Evolutionary conservation across 2,797 vertebrate species (phyloP).

Genomic region (Paramormyrops hopkinsi): DNA sequence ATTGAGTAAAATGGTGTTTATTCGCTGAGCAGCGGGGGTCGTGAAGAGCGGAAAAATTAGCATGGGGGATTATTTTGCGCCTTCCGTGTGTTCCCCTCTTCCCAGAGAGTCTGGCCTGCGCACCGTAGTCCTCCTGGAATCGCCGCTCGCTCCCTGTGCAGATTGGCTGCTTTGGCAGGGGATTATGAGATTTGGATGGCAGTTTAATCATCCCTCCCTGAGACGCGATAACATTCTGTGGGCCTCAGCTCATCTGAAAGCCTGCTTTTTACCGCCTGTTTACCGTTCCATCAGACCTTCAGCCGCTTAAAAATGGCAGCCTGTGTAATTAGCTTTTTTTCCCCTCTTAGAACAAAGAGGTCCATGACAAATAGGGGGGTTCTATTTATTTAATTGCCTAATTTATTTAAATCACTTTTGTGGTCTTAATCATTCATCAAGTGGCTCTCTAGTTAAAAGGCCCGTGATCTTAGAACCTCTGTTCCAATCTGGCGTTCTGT

Average conservation of each 20-base stretch:
- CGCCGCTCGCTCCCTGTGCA: not conserved
- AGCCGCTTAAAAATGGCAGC: conserved; percentile 52
- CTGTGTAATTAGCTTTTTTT: conserved; percentile 53
- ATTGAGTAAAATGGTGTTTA: not conserved
- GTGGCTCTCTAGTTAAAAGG: conserved; percentile 28
- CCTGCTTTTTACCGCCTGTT: conserved; percentile 45
- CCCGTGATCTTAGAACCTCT: conserved; percentile 23
- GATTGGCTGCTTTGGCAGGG: conserved; percentile 35
- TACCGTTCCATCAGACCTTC: conserved; percentile 53
- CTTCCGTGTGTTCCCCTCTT: not conserved
- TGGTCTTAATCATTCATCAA: conserved; percentile 31
- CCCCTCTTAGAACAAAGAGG: conserved; percentile 47
- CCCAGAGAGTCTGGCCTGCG: not conserved
- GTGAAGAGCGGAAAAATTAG: not conserved
- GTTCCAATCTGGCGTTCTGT: not conserved
- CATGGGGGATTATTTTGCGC: not conserved
- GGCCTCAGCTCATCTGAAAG: conserved; percentile 37
- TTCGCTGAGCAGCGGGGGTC: not conserved
- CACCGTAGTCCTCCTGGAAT: not conserved
- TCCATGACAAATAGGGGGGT: conserved; percentile 44
- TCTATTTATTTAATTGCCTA: conserved; percentile 46
- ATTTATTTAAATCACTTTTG: conserved; percentile 40
- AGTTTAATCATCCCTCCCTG: conserved; percentile 57
- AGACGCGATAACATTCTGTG: conserved; percentile 43
- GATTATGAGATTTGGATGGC: conserved; percentile 56